Evolutionary conservation across 2,797 vertebrate genomes (phyloP).

Genomic region (Phaenicophaeus curvirostris): DNA sequence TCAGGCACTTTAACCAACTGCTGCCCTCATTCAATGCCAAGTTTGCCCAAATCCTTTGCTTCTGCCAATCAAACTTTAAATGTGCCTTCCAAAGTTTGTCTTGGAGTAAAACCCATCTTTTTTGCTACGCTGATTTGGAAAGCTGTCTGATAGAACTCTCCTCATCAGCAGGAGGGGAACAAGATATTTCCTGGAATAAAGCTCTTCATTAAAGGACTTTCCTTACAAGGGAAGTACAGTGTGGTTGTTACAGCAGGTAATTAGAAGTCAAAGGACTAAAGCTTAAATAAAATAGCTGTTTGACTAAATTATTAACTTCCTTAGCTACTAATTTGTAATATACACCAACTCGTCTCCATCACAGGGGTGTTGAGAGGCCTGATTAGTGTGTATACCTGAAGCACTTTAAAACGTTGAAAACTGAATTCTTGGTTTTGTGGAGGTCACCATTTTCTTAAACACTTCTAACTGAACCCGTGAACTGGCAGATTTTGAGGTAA

Average conservation of each 20-base stretch:
- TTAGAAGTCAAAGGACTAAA: conserved; percentile 36
- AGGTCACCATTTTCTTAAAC: background rate
- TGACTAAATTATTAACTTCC: conserved; percentile 40
- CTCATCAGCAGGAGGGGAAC: conserved; percentile 15
- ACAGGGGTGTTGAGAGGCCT: background rate
- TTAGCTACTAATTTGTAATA: conserved; percentile 30
- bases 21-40: conserved; percentile 12
- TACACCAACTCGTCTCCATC: background rate
- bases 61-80: conserved; percentile 22
- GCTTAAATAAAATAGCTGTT: conserved; percentile 29
- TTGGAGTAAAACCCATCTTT: background rate
- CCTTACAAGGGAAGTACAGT: background rate
- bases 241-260: background rate
- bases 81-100: conserved; percentile 8
- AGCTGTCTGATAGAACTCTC: background rate
- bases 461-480: background rate
- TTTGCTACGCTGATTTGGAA: background rate
- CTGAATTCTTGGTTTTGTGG: background rate
- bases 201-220: conserved; percentile 30
- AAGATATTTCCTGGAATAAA: conserved; percentile 27
- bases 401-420: background rate
- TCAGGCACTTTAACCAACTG: conserved; percentile 16
- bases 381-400: background rate
- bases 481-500: background rate
- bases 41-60: background rate